These are phyloP conservation scores for Leucophora obtusa DNA, from an alignment of 2,888 invertebrate genomes.

Conservation along the genomic window DNA sequence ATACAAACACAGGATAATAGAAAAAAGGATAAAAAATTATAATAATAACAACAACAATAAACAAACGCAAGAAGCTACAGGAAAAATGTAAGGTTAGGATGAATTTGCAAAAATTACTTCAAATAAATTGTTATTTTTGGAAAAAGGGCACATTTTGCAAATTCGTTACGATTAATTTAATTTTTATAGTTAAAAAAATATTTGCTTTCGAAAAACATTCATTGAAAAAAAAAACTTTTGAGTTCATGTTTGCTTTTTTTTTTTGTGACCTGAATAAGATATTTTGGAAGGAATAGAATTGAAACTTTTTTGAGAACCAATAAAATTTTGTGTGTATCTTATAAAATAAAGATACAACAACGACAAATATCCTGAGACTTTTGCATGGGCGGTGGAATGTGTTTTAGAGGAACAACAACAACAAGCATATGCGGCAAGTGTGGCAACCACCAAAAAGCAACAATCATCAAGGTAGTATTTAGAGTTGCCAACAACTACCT, in stretches of 20 bases:
- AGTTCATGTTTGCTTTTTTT: conserved; percentile 23
- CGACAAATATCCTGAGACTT: conserved; percentile 42
- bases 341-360: conserved; percentile 24
- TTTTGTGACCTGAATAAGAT: conserved; percentile 46
- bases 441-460: conserved; percentile 57
- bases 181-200: not conserved
- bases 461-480: conserved; percentile 38
- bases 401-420: conserved; percentile 30
- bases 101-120: not conserved
- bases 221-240: not conserved
- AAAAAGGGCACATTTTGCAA: not conserved
- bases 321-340: conserved; percentile 59
- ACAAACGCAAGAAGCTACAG: not conserved
- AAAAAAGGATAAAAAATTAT: conserved; percentile 16
- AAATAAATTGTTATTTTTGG: not conserved
- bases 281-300: conserved; percentile 2
- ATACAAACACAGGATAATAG: conserved; percentile 48
- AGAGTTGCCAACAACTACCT: conserved; percentile 4
- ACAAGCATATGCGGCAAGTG: conserved; percentile 38
- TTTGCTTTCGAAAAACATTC: too few relatives aligned
- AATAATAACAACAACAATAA: conserved; percentile 18
- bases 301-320: conserved; percentile 38
- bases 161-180: not conserved
- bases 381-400: conserved; percentile 56
- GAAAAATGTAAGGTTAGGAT: conserved; percentile 10